Conservation (phyloP, 2,797 vertebrate species). For the Microctenopoma steveboyesi region DNA sequence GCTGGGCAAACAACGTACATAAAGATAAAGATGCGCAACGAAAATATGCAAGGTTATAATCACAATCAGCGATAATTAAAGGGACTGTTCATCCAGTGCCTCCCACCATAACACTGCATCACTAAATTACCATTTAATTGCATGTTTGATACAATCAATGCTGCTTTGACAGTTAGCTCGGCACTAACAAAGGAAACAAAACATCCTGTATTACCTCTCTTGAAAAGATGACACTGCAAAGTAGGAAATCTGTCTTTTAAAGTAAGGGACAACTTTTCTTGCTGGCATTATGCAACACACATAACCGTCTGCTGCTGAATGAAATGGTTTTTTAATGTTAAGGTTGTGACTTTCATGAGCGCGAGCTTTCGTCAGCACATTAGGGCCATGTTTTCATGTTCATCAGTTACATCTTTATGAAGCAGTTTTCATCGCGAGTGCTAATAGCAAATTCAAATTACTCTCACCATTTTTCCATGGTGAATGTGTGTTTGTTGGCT, state of each 20-base stretch:
- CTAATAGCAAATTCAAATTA: background rate
- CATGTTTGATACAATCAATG: constrained; percentile 70
- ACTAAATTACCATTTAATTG: constrained; percentile 72
- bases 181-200: background rate
- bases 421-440: too few species aligned
- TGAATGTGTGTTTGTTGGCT: background rate
- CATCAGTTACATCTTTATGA: background rate
- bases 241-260: constrained; percentile 25
- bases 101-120: constrained; percentile 51
- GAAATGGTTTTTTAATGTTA: background rate
- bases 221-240: constrained; percentile 14
- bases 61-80: constrained; percentile 75
- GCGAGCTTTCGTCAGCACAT: too few species aligned
- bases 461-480: background rate
- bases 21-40: constrained; percentile 47
- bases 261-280: constrained; percentile 18
- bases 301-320: background rate
- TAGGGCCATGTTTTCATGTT: background rate
- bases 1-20: constrained; percentile 55
- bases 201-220: constrained; percentile 1
- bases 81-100: constrained; percentile 48
- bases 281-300: constrained; percentile 4
- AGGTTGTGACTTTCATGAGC: background rate
- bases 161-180: constrained; percentile 58
- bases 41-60: constrained; percentile 63